Evolutionary conservation across 30 jellyfish, hydroid and myxozoan genomes (phyloP).

Genomic region (Pseudorhiza aurosa): DNA sequence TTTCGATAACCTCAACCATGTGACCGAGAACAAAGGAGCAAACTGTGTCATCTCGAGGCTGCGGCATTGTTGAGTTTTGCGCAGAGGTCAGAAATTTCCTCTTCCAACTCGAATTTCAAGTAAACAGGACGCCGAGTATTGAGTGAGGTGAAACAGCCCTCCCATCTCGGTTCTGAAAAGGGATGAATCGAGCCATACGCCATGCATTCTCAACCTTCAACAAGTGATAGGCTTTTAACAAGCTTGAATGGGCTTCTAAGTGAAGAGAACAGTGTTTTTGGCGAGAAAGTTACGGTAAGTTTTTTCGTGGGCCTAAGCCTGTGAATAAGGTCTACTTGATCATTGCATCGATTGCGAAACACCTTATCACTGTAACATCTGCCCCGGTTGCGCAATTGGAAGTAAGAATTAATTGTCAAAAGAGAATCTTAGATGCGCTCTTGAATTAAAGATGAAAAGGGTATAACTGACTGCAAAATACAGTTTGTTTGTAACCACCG

Average conservation of each 20-base stretch:
- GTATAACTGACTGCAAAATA: too few species aligned
- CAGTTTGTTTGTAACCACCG: too few species aligned
- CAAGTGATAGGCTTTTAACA: conserved; percentile 26
- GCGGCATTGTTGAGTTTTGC: not conserved
- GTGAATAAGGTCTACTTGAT: not conserved
- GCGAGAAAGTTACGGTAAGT: conserved; percentile 50
- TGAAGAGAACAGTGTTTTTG: conserved; percentile 37
- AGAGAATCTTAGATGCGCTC: too few species aligned
- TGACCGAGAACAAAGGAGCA: not conserved
- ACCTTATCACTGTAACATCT: conserved; percentile 9
- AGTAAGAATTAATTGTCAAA: too few species aligned
- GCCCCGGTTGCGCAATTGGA: too few species aligned
- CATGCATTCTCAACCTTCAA: conserved; percentile 48
- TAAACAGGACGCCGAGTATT: conserved; percentile 4
- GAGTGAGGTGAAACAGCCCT: conserved; percentile 57
- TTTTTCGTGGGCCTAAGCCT: conserved; percentile 8
- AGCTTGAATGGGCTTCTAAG: conserved; percentile 44
- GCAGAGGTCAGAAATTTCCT: not conserved
- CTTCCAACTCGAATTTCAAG: not conserved
- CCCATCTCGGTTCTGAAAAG: conserved; percentile 44
- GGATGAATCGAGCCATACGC: conserved; percentile 56
- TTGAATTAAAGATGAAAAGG: too few species aligned
- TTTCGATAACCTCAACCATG: not conserved
- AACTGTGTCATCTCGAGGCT: conserved; percentile 26
- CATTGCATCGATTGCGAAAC: conserved; percentile 4